These are phyloP conservation scores for Darevskia mixta DNA, from an alignment of 2,797 vertebrate genomes.

Conservation along the genomic window DNA sequence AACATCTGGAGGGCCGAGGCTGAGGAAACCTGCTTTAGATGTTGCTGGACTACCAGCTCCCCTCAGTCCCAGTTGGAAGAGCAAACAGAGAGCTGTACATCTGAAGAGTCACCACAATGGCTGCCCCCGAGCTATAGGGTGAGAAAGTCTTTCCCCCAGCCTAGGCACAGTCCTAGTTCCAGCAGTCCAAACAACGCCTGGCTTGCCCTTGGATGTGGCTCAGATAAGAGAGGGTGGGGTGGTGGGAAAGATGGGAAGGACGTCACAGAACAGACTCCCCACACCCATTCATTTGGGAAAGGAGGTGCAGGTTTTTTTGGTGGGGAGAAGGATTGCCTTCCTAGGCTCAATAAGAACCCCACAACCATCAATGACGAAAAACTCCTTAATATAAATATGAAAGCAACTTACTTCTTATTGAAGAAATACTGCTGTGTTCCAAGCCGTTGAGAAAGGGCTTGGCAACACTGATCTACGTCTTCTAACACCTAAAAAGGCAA, in stretches of 20 bases:
- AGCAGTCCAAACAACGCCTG: no score
- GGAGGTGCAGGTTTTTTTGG: neutral
- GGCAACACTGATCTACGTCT: conserved; percentile 96
- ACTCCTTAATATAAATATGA: conserved; percentile 35
- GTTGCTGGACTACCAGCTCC: no score
- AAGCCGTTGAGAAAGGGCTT: conserved; percentile 94
- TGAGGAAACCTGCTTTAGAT: no score
- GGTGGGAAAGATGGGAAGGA: neutral
- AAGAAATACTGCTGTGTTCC: conserved; percentile 96
- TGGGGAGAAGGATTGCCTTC: neutral
- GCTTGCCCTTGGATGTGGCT: neutral
- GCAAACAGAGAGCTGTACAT: neutral
- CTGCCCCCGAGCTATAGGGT: neutral
- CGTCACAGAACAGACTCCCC: neutral
- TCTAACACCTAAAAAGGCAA: conserved; percentile 88
- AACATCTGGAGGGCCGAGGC: no score
- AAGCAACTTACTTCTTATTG: conserved; percentile 91
- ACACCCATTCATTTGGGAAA: neutral
- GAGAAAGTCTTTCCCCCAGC: neutral
- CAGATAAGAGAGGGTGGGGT: neutral
- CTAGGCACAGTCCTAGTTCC: neutral
- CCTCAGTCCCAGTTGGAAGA: no score
- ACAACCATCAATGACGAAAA: neutral
- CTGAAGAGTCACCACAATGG: neutral
- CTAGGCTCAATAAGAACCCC: neutral